Evolutionary conservation across 2,113 vertebrate genomes (phyloP), one percentile per base, ranked within the genome.

Genomic region (Nymphicus hollandicus): DNA sequence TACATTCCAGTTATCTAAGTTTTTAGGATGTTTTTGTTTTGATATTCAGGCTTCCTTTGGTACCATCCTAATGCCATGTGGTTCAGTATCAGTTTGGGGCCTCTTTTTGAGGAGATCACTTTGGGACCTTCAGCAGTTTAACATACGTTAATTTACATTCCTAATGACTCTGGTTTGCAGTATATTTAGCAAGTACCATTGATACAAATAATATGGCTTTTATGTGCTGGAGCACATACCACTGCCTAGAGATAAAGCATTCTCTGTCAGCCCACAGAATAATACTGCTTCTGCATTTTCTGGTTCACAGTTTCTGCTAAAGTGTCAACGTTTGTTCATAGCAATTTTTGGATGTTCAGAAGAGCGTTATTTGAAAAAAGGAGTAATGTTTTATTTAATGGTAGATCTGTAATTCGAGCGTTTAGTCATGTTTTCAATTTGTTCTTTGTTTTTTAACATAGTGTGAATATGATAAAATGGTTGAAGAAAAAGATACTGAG

Each of bases 401-500:
- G 4, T 64, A 31, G 37, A 58, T 56, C 16, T 71, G 1, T n/a
- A 78, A 58, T 18, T 78, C 25, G n/a, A 43, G 41, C 14, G 44
- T 31, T 41, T 71, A 71, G 46, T 83, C 39, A 68, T 81, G 13
- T 41, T 91, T 95, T 72, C 53, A 73, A 7, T 46, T 71, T 80
- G 23, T 29, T 84, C 9, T 18, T 91, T 71, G 6, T 50, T 87
- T 92, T 92, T 88, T 6, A 11, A 94, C 72, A 28, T 87, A 99
- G 99, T 98, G 95, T 73, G 99, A 99, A 60, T 99, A 99, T 97
- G 99, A 99, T 96, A 98, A 98, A 94, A 98, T 98, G 89, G 97
- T 99, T 93, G 98, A 99, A 97, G 99, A 99, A 97, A 99, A 99
- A 96, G 99, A 99, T 84, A 94, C 98, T 91, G 98, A 99, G 96